Evolutionary conservation across 2,113 vertebrate species (phyloP).

Genomic region (Megaceryle torquata): DNA sequence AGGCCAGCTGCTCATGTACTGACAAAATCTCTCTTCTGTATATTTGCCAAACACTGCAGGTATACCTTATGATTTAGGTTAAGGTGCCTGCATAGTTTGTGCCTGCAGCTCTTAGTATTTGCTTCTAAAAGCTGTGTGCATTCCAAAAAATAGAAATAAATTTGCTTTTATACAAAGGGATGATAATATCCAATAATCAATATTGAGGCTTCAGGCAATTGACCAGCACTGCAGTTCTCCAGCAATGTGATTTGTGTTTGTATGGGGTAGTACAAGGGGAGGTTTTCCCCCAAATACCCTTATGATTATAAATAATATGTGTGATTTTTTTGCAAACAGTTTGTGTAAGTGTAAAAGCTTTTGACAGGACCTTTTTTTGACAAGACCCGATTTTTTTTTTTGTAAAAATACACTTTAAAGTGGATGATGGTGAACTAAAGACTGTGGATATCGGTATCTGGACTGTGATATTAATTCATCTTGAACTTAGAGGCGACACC

Average conservation of each 20-base stretch:
- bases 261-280: neutral
- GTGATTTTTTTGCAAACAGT: neutral
- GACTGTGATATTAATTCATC: neutral
- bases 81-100: neutral
- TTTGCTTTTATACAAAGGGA: neutral
- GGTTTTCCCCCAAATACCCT: neutral
- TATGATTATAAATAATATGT: neutral
- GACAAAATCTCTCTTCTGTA: accelerated
- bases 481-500: neutral
- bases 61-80: neutral
- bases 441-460: neutral
- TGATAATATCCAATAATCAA: neutral
- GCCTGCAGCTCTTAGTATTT: neutral
- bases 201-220: neutral
- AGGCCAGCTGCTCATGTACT: neutral
- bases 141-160: neutral
- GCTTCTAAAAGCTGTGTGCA: neutral
- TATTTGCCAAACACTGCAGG: neutral
- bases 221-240: neutral
- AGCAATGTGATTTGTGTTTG: neutral
- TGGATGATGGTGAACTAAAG: neutral
- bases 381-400: neutral
- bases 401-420: neutral
- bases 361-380: neutral
- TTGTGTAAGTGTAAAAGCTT: neutral